Evolutionary conservation across 2,888 invertebrate genomes (phyloP).

Genomic region (Spisula solida): DNA sequence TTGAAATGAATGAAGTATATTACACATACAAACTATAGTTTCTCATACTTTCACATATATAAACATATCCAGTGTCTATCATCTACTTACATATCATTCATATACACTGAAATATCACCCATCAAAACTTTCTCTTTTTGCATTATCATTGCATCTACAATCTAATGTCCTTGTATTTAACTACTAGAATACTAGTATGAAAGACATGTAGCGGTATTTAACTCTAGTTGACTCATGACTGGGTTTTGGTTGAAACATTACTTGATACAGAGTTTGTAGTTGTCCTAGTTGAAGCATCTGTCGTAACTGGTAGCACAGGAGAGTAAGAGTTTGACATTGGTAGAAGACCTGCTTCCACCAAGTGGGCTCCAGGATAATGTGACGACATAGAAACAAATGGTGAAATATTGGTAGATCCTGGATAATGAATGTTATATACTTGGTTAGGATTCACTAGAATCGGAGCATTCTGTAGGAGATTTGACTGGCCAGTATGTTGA

Average conservation of each 20-base stretch:
- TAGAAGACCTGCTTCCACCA: constrained; percentile 71
- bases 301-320: constrained; percentile 39
- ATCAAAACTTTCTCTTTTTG: constrained; percentile 33
- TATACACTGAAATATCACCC: constrained; percentile 18
- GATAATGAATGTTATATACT: constrained; percentile 65
- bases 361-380: constrained; percentile 44
- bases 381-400: constrained; percentile 52
- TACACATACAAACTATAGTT: neutral
- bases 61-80: neutral
- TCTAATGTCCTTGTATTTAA: constrained; percentile 49
- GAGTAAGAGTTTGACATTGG: constrained; percentile 24
- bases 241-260: neutral
- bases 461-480: constrained; percentile 33
- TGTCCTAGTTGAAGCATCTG: constrained; percentile 13
- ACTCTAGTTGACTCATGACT: constrained; percentile 21
- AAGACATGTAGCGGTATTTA: constrained; percentile 52
- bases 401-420: constrained; percentile 47
- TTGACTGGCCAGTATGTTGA: constrained; percentile 47
- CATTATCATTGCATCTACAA: constrained; percentile 49
- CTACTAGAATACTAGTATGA: constrained; percentile 49
- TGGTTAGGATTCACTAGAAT: constrained; percentile 57
- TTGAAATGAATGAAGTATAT: neutral
- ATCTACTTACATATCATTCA: constrained; percentile 6
- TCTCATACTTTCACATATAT: neutral
- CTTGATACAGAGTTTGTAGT: constrained; percentile 23